phyloP scores from a whole-genome alignment of 2,113 vertebrate species.

The Garra rufa region DNA sequence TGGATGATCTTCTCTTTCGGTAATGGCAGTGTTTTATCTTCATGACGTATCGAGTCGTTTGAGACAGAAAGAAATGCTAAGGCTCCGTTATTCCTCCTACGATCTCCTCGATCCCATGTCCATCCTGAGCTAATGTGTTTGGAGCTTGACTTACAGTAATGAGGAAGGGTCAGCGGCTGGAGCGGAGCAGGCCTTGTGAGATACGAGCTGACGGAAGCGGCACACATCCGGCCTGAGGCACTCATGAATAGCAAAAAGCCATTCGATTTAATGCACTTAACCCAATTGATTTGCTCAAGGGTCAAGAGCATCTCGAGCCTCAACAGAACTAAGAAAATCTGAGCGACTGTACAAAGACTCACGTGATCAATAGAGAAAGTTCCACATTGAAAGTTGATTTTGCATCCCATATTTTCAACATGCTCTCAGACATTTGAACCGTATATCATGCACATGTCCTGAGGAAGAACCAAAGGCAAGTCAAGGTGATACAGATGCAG shows the following conservation, averaged over 20 bases:
- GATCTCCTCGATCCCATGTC: constrained; percentile 10
- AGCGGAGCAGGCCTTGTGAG: background rate
- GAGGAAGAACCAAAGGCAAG: background rate
- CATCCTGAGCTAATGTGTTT: constrained; percentile 25
- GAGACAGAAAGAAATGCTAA: background rate
- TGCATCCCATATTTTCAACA: background rate
- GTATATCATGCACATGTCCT: background rate
- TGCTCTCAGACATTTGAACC: background rate
- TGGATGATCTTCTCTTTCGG: background rate
- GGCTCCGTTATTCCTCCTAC: constrained; percentile 1
- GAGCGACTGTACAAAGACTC: background rate
- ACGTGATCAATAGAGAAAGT: no score
- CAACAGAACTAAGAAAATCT: background rate
- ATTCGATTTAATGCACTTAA: constrained; percentile 22
- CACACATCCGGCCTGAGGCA: constrained; percentile 2
- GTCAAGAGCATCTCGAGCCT: background rate
- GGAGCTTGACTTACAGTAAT: constrained; percentile 8
- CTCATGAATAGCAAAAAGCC: constrained; percentile 14
- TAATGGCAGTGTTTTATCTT: background rate
- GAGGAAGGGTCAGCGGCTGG: constrained; percentile 18
- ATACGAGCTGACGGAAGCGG: background rate
- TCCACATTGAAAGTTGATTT: background rate
- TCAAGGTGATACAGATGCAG: background rate
- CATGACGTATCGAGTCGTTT: background rate
- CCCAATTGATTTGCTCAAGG: background rate